Percentiles rank a stretch among this genome's conserved stretches.
Evolutionary conservation across 1,140 invertebrate species (phyloP).

Genomic region (Trinorchestia longiramus): DNA sequence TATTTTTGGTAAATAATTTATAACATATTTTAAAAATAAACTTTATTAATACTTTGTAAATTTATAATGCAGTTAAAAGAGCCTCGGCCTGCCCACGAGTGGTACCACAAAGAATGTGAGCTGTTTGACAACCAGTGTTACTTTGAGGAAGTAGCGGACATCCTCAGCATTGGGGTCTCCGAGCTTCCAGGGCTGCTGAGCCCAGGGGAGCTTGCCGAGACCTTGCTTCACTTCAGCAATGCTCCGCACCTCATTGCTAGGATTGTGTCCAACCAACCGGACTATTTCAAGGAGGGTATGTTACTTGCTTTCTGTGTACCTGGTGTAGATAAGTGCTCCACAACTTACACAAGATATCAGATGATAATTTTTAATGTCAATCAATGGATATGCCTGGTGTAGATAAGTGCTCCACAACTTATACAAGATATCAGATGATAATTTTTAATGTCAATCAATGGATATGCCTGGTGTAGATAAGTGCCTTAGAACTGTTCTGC

Average conservation of each 20-base stretch:
- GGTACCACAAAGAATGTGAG: conserved; percentile 84
- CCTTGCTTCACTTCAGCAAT: conserved; percentile 89
- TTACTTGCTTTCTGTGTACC: neutral
- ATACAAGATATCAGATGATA: too few species aligned
- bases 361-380: too few species aligned
- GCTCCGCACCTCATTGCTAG: conserved; percentile 89
- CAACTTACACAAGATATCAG: too few species aligned
- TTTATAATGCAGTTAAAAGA: conserved; percentile 72
- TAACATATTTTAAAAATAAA: too few species aligned
- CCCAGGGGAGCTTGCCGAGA: conserved; percentile 83
- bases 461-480: too few species aligned
- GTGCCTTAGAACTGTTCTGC: too few species aligned
- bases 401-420: too few species aligned
- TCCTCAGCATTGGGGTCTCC: conserved; percentile 91
- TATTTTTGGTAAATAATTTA: too few species aligned
- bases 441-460: too few species aligned
- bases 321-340: too few species aligned
- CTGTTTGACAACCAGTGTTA: conserved; percentile 96
- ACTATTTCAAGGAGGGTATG: conserved; percentile 88
- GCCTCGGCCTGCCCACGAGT: conserved; percentile 73
- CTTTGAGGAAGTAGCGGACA: conserved; percentile 94
- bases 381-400: too few species aligned
- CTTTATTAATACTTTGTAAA: too few species aligned
- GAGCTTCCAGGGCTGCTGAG: conserved; percentile 91
- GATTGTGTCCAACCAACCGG: conserved; percentile 91